Base-by-base conservation (phyloP, 1,140 invertebrate species). In the Plectrocnemia conspersa region DNA sequence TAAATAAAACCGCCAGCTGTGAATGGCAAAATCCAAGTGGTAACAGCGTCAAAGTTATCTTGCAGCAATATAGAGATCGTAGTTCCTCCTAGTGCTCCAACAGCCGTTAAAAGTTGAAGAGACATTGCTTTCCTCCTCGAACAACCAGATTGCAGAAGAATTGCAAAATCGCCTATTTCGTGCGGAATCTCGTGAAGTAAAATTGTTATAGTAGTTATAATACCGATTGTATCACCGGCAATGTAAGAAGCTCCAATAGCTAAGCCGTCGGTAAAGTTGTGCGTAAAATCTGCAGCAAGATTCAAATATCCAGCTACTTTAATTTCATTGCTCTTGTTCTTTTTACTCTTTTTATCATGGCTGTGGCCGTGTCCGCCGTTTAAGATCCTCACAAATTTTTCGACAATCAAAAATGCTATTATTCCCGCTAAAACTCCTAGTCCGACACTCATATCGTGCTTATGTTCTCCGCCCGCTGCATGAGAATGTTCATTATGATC, bases 1-100 rank as follows among this genome's bases (percentile, higher is more conserved):
- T 98, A 98, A 70, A 98, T 97, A 70, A 98, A 98, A 15, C 95
- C 95, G 50, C 94, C 95, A 53, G 95, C 95, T 29, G 95, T 98
- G 66, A 98, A 97, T 24, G 95, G 93, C 40, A 98, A 75, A 55
- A 97, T 89, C 80, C 91, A 90, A 10, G 82, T 78, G 3, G 90
- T 85, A 56, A 88, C 71, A 54, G 85, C 82, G 67, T 85, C 86
- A 75, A 68, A 62, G 68, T 79, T 80, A 56, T 84, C 87, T 69
- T 88, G 84, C 38, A 87, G 82, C 24, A 90, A 70, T 7, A 98
- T 78, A 48, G 93, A 95, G 56, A 93, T 74, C 2, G 89, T 75
- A 21, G 93, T 97, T 40, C 95, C 95, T 54, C 88, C 81, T 49
- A 99, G 66, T 29, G 97, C 97, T 52, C 97, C 97, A 54, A 98